Conservation (phyloP, 2,888 invertebrate species). For the Dioctria rufipes region DNA sequence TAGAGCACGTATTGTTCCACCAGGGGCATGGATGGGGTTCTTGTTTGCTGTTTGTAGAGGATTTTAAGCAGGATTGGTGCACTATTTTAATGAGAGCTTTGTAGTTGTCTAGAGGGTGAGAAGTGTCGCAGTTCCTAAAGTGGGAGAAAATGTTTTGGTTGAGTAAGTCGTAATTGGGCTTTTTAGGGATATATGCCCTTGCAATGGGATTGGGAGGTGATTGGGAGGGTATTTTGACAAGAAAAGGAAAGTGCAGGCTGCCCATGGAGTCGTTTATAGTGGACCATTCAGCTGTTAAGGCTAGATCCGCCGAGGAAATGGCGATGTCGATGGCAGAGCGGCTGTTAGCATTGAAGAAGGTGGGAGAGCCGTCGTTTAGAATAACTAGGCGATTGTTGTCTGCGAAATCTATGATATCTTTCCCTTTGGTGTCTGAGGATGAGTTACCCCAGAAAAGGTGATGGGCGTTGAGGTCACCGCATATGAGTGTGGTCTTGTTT, state of each 20-base stretch:
- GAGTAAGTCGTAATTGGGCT: background rate
- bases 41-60: too few species aligned
- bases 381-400: background rate
- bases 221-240: background rate
- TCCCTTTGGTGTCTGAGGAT: background rate
- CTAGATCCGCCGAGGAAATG: background rate
- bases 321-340: background rate
- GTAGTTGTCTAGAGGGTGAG: too few species aligned
- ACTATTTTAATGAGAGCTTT: too few species aligned
- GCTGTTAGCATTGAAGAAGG: background rate
- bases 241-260: background rate
- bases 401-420: background rate
- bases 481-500: too few species aligned
- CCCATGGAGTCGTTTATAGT: background rate
- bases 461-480: background rate
- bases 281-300: background rate
- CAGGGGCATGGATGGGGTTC: too few species aligned
- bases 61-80: too few species aligned
- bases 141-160: too few species aligned
- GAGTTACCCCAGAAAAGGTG: background rate
- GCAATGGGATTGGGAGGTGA: background rate
- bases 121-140: too few species aligned
- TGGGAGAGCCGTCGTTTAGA: background rate
- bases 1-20: too few species aligned
- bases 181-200: background rate